These are phyloP conservation scores for Coronaproctus castanopsis DNA, from an alignment of 2,888 invertebrate genomes.

Conservation along the genomic window DNA sequence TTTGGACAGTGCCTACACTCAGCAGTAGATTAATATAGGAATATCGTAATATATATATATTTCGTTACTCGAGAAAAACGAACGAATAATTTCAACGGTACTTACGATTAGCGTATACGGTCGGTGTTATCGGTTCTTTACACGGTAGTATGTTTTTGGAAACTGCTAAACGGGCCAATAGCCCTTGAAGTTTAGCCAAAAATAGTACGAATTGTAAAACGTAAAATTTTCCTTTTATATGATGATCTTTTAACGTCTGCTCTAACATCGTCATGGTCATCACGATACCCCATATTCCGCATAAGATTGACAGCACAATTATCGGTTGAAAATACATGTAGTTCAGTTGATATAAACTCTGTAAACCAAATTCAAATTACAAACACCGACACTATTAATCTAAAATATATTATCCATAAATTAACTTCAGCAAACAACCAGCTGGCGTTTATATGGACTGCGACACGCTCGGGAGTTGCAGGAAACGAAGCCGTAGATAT, in stretches of 20 bases:
- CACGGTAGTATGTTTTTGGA: constrained; percentile 38
- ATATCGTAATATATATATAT: too few species aligned
- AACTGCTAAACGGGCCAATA: constrained; percentile 35
- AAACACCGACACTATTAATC: too few species aligned
- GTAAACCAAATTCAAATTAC: constrained; percentile 24
- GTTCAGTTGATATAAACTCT: constrained; percentile 36
- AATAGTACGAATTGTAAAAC: constrained; percentile 43
- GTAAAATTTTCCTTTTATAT: constrained; percentile 27
- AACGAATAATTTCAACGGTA: too few species aligned
- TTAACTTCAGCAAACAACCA: too few species aligned
- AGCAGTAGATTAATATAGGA: too few species aligned
- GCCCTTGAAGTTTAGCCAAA: constrained; percentile 44
- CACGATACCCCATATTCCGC: constrained; percentile 46
- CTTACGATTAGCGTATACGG: constrained; percentile 45
- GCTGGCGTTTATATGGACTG: too few species aligned
- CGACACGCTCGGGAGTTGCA: too few species aligned
- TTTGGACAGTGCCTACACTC: too few species aligned
- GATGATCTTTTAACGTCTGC: constrained; percentile 27
- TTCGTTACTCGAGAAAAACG: too few species aligned
- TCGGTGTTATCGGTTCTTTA: constrained; percentile 40
- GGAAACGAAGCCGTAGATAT: too few species aligned
- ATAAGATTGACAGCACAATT: constrained; percentile 39
- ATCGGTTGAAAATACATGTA: constrained; percentile 44
- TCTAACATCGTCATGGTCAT: constrained; percentile 38
- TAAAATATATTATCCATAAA: too few species aligned